Conservation (phyloP, 2,113 vertebrate genomes). For the Chloropsis hardwickii region DNA sequence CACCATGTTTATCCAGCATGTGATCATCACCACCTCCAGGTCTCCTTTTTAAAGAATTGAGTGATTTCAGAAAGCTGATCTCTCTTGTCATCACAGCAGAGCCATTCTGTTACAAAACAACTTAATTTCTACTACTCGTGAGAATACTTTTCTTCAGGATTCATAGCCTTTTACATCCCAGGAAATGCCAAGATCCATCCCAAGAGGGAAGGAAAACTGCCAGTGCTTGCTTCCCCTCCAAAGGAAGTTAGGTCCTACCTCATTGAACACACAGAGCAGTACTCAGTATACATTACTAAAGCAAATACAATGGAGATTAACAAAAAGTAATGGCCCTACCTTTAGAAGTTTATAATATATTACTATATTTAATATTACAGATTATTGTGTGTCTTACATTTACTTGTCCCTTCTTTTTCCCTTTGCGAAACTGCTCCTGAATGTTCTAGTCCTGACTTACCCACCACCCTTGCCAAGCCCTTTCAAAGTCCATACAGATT, state of each 20-base stretch:
- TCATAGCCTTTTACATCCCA: not conserved
- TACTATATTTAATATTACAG: not conserved
- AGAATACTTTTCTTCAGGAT: not conserved
- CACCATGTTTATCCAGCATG: not conserved
- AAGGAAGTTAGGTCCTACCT: not conserved
- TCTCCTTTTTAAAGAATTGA: not conserved
- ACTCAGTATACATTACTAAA: not conserved
- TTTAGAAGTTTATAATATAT: not conserved
- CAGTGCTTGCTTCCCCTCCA: not conserved
- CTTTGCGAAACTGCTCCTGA: not conserved
- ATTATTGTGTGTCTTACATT: not conserved
- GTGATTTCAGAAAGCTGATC: not conserved
- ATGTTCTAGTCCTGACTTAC: not conserved
- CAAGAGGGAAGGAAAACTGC: not conserved
- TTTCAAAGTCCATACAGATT: not conserved
- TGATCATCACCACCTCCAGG: not conserved
- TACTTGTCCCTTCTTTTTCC: not conserved
- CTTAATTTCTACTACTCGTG: not conserved
- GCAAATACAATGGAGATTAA: not conserved
- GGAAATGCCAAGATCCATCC: not conserved
- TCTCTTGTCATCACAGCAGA: not conserved
- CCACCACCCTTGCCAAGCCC: fast-evolving
- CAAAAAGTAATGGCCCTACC: not conserved
- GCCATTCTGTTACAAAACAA: not conserved
- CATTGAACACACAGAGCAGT: fast-evolving